Conservation (phyloP, 2,113 vertebrate species). For the Dasyprocta punctata region DNA sequence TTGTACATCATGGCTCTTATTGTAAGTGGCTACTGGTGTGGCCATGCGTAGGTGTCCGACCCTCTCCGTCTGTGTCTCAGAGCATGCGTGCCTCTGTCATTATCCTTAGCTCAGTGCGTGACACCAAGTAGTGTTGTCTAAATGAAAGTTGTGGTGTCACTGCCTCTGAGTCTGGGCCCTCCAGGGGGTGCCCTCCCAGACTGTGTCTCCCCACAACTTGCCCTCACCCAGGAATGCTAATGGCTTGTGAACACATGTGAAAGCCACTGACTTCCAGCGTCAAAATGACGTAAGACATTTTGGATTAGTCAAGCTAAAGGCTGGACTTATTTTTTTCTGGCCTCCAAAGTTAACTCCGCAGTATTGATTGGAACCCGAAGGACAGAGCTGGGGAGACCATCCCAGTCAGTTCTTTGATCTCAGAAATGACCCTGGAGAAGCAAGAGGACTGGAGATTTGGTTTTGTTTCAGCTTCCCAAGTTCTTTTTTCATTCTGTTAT, state of each 20-base stretch:
- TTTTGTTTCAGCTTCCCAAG: neutral
- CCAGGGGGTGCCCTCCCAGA: fast-evolving
- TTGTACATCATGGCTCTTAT: neutral
- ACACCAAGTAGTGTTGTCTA: neutral
- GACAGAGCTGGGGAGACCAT: neutral
- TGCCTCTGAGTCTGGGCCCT: too few relatives aligned
- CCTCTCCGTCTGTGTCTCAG: neutral
- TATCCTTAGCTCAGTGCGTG: neutral
- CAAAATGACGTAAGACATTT: neutral
- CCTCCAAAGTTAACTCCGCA: neutral
- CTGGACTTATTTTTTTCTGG: neutral
- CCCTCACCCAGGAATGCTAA: neutral
- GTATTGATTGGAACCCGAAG: neutral
- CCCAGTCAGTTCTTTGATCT: neutral
- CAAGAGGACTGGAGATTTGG: neutral
- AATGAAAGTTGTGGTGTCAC: fast-evolving
- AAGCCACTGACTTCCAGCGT: neutral
- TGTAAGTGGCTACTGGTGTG: too few relatives aligned
- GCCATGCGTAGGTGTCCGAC: neutral
- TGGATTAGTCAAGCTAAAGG: neutral
- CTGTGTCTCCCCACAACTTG: neutral
- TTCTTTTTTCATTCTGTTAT: neutral
- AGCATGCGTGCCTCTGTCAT: neutral
- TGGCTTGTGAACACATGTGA: neutral
- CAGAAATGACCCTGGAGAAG: neutral